Evolutionary conservation across 2,113 vertebrate genomes (phyloP), one percentile per base, ranked within the genome.

Genomic region (Pterocles gutturalis): DNA sequence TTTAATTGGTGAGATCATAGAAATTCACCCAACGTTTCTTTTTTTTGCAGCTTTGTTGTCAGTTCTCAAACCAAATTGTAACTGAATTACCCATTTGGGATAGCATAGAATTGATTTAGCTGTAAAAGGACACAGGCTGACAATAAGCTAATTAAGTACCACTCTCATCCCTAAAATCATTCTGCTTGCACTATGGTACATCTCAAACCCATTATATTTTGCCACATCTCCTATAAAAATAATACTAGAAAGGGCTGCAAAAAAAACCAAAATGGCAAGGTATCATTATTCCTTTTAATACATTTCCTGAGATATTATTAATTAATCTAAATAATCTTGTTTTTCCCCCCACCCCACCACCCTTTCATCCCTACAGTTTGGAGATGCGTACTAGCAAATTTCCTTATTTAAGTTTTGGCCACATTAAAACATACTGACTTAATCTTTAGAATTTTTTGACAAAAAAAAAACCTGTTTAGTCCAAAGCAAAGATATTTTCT

Each of bases 311-410:
- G 13, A 66, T 26, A 43, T 19, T 49, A 28, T 24, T 24, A 69
- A 78, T 8, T 49, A 33, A 66, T 22, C 5, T 46, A 53, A 60
- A 54, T 48, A 22, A 19, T 25, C 3, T 43, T 8, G 41, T 78
- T 64, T n/a, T 11, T 4, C 4, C 16, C 7, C 11, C 6, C 19
- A 31, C 9, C 3, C 6, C 6, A 21, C 12, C 5, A 21, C 12
- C 5, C 5, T 69, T 70, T 48, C 38, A 41, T 51, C 24, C 13
- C 41, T 84, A n/a, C 26, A 22, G 13, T n/a, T 61, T 66, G 31
- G 49, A 88, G 20, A 61, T 17, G 19, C 8, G 65, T 70, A 43
- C 28, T 76, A 62, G 24, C 53, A n/a, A 29, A 14, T 78, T 33
- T 22, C 64, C 45, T 31, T 28, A 11, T 60, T 67, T 24, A 14